A percentile compares a stretch with the other conserved stretches of the same genome.
phyloP scores from a whole-genome alignment of 2,797 vertebrate species.

The Xenopus petersii region DNA sequence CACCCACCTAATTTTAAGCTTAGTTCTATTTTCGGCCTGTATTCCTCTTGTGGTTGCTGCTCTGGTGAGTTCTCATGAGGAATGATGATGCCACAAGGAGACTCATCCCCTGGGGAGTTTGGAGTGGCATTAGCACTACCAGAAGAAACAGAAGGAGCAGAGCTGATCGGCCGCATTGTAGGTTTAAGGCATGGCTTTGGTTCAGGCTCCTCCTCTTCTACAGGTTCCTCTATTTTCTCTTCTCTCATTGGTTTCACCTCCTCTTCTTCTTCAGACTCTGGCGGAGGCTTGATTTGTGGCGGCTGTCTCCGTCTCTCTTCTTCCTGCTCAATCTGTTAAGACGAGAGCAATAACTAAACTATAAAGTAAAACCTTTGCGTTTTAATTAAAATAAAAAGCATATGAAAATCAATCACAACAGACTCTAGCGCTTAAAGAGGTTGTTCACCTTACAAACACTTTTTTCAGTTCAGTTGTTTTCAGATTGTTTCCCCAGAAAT shows the following conservation, averaged over 20 bases:
- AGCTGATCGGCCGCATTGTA: constrained; percentile 89
- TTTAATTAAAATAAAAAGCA: too few relatives aligned
- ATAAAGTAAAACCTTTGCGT: background rate
- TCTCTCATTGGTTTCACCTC: constrained; percentile 81
- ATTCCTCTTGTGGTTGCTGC: constrained; percentile 85
- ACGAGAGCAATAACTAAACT: background rate
- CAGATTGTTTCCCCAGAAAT: too few relatives aligned
- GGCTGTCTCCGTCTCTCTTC: constrained; percentile 89
- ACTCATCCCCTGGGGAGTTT: constrained; percentile 90
- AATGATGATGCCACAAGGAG: constrained; percentile 97
- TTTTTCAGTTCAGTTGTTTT: too few relatives aligned
- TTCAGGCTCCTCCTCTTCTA: constrained; percentile 80
- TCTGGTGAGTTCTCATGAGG: constrained; percentile 97
- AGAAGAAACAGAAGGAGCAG: constrained; percentile 91
- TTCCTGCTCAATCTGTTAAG: constrained; percentile 88
- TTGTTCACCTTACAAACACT: too few relatives aligned
- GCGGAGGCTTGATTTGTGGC: constrained; percentile 88
- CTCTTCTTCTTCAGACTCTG: constrained; percentile 85
- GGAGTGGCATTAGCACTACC: constrained; percentile 90
- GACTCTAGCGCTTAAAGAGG: too few relatives aligned
- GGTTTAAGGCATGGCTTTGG: constrained; percentile 91
- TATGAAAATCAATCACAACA: too few relatives aligned
- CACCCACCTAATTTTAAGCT: constrained; percentile 89
- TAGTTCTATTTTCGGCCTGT: constrained; percentile 92
- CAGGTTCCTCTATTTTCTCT: constrained; percentile 75